These are phyloP conservation scores for Hycleus phaleratus DNA, from an alignment of 1,140 invertebrate species.

Conservation along the genomic window DNA sequence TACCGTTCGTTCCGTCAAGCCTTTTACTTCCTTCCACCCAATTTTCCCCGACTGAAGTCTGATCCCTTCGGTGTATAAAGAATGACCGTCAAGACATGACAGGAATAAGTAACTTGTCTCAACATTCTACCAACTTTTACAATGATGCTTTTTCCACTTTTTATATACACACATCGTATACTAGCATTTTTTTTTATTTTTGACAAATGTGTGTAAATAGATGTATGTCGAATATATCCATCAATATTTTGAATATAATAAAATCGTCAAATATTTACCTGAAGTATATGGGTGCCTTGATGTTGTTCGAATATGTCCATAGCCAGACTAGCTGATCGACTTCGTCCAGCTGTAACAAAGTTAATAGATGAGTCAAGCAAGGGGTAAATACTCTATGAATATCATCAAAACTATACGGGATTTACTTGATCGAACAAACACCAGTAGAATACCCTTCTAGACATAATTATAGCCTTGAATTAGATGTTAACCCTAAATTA, in stretches of 20 bases:
- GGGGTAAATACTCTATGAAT: neutral
- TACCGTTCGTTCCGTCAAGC: conserved; percentile 17
- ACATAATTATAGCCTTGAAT: neutral
- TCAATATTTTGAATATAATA: too few relatives aligned
- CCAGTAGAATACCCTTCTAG: neutral
- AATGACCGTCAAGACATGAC: conserved; percentile 41
- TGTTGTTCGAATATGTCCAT: conserved; percentile 91
- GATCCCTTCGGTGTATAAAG: conserved; percentile 40
- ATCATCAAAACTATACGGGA: conserved; percentile 7
- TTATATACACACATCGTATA: neutral
- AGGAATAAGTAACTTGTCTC: conserved; percentile 35
- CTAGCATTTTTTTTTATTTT: conserved; percentile 1
- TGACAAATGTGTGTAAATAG: conserved; percentile 25
- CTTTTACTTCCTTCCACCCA: conserved; percentile 30
- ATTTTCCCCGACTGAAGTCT: conserved; percentile 32
- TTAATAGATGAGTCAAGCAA: conserved; percentile 16
- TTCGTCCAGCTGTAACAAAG: conserved; percentile 63
- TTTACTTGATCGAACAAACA: neutral
- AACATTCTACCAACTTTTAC: neutral
- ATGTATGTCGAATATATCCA: neutral
- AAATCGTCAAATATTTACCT: conserved; percentile 54
- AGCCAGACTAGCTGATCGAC: conserved; percentile 56
- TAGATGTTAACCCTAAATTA: neutral
- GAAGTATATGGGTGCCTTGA: conserved; percentile 94
- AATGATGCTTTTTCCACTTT: neutral